A percentile compares a stretch with the other conserved stretches of the same genome.
These are phyloP conservation scores for Buathra laborator DNA, from an alignment of 2,888 invertebrate species.

Conservation along the genomic window DNA sequence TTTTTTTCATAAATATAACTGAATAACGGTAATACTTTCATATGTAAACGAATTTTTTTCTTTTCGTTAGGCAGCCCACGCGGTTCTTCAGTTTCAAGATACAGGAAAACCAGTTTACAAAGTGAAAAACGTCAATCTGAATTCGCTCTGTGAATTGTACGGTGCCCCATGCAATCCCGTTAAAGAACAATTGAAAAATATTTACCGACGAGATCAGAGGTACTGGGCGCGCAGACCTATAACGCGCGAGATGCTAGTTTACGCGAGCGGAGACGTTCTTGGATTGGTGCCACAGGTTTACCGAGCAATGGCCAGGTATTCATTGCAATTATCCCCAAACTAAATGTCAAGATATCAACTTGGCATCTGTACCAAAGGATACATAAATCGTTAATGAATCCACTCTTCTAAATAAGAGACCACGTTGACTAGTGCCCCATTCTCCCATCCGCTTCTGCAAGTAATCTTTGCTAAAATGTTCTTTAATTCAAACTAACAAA, in stretches of 20 bases:
- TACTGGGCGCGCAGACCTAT: slow-evolving; percentile 96
- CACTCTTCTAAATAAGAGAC: neutral
- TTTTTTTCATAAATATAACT: neutral
- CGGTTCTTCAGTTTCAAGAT: slow-evolving; percentile 95
- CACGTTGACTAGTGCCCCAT: neutral
- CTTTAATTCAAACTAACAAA: neutral
- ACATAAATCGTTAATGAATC: neutral
- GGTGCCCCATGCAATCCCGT: slow-evolving; percentile 95
- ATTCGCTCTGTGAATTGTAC: slow-evolving; percentile 96
- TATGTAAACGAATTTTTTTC: neutral
- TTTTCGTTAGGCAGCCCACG: slow-evolving; percentile 91
- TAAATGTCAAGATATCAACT: neutral
- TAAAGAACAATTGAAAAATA: slow-evolving; percentile 95
- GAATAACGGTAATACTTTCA: neutral
- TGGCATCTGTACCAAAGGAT: neutral
- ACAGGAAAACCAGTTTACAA: slow-evolving; percentile 96
- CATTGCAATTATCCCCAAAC: slow-evolving; percentile 1
- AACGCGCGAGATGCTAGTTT: slow-evolving; percentile 95
- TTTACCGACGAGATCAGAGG: slow-evolving; percentile 93
- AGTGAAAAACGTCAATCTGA: slow-evolving; percentile 96
- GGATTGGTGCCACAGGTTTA: slow-evolving; percentile 94
- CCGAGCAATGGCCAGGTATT: slow-evolving; percentile 89
- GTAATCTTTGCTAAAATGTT: neutral
- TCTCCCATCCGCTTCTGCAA: neutral
- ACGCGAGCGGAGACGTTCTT: slow-evolving; percentile 95